Base-by-base conservation (phyloP, 2,888 invertebrate genomes). In the Gari tellinella region DNA sequence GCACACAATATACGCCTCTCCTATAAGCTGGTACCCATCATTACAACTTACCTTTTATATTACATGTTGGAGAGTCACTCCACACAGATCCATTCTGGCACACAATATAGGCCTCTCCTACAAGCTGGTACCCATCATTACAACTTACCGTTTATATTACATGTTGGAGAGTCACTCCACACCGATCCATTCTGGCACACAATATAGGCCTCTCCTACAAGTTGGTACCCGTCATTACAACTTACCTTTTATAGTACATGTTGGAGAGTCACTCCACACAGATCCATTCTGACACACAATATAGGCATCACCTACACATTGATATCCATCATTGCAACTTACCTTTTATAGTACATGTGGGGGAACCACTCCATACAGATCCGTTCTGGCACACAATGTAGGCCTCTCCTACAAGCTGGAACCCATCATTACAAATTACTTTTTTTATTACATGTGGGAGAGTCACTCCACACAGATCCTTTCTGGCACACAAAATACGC, bases 391-490 rank as follows among this genome's bases (percentile, higher is more conserved):
- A 67, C 8, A 19, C 23, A 0, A 67, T 23, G 1, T 31, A 21
- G 12, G 60, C 21, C 0, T 25, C 21, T 21, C 67, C 60, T 38
- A 37, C 19, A 5, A 63, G 57, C 4, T 41, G 38, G 23, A 63
- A 63, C 23, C 69, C 69, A 17, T 57, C 48, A 31, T 52, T 45
- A 26, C 61, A 61, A 12, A n/a, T 37, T 37, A 48, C 60, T 53
- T 53, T 60, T 31, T 15, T 51, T 58, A 0, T 19, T 12, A 52
- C 66, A 66, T 1, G 49, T 49, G 12, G 52, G 49, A 2, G n/a
- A n/a, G 7, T n/a, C 51, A 25, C 37, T 45, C 66, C 66, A 66
- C 2, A 49, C 58, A 31, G 58, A 31, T 31, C 31, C 15, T 38
- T 41, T 19, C 5, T 19, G 15, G 38, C 67, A 67, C 8, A 19